Evolutionary conservation across 2,797 vertebrate species (phyloP).

Genomic region (Parotocinclus haroldoi): DNA sequence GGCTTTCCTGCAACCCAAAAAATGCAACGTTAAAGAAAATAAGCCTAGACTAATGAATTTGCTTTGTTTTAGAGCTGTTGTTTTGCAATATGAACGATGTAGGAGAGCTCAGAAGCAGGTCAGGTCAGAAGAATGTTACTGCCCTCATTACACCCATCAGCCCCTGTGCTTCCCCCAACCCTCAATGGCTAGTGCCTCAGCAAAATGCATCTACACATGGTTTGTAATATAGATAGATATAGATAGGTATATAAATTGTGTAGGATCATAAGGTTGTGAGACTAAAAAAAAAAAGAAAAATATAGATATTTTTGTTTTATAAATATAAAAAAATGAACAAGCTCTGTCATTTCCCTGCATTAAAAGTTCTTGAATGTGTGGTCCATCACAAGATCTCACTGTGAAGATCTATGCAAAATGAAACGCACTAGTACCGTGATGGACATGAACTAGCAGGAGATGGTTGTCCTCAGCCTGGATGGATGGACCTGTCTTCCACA

Average conservation of each 20-base stretch:
- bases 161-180: no score
- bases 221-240: not conserved
- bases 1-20: no score
- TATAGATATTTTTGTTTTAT: constrained; percentile 23
- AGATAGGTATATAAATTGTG: constrained; percentile 59
- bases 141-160: no score
- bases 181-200: constrained; percentile 88
- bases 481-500: not conserved
- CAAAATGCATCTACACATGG: constrained; percentile 58
- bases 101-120: no score
- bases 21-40: no score
- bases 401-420: constrained; percentile 73
- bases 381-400: constrained; percentile 63
- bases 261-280: constrained; percentile 67
- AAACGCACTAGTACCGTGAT: not conserved
- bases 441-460: not conserved
- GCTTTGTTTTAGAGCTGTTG: no score
- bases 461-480: not conserved
- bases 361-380: constrained; percentile 2
- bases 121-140: no score
- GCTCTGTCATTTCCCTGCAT: not conserved
- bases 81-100: no score
- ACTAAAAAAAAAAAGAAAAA: constrained; percentile 59
- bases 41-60: no score
- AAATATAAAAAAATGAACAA: not conserved